These are phyloP conservation scores for Odontothrips loti DNA, from an alignment of 2,888 invertebrate species.

Conservation along the genomic window DNA sequence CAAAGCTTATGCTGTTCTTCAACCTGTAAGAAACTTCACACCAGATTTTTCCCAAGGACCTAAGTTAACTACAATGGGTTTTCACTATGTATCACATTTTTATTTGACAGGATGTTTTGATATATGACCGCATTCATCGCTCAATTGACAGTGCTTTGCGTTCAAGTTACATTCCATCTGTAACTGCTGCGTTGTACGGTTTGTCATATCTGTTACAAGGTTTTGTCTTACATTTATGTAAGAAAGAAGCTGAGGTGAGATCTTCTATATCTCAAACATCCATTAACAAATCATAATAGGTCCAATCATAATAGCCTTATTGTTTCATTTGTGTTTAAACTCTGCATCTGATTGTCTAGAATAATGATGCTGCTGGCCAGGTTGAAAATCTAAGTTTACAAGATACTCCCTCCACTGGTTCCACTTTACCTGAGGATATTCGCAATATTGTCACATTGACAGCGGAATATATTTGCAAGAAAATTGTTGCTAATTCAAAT, in stretches of 20 bases:
- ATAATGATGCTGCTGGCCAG: not conserved
- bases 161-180: conserved; percentile 58
- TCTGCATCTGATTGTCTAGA: not conserved
- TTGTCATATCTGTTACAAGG: conserved; percentile 63
- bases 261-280: not conserved
- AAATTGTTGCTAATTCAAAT: conserved; percentile 27
- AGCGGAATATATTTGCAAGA: not conserved
- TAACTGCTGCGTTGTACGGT: conserved; percentile 62
- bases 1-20: conserved; percentile 63
- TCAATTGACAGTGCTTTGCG: conserved; percentile 57
- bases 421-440: conserved; percentile 43
- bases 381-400: not conserved
- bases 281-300: not conserved
- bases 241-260: not conserved
- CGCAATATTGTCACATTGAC: not conserved
- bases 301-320: no score
- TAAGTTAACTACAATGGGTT: not conserved
- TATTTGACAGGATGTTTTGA: conserved; percentile 52
- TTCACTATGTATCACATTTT: conserved; percentile 5
- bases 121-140: conserved; percentile 58
- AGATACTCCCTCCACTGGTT: conserved; percentile 44
- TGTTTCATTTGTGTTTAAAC: no score
- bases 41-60: conserved; percentile 7
- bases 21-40: conserved; percentile 48
- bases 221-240: conserved; percentile 42